Conservation (phyloP, 2,888 invertebrate genomes). For the Drosophila ustulata region DNA sequence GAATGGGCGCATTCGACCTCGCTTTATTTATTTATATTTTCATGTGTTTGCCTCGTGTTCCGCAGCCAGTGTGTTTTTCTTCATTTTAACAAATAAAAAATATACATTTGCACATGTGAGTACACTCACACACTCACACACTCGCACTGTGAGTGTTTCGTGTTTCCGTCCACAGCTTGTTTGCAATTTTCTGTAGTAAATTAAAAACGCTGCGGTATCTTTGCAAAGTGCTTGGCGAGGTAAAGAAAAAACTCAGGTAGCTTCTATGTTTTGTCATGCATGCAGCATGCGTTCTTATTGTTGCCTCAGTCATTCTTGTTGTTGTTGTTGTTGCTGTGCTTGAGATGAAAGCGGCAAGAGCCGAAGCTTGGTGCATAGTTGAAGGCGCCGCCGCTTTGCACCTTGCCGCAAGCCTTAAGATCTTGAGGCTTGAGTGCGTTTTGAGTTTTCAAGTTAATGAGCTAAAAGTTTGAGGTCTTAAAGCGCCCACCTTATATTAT, state of each 20-base stretch:
- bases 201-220: conserved; percentile 74
- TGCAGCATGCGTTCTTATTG: conserved; percentile 18
- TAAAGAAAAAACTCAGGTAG: conserved; percentile 43
- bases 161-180: conserved; percentile 27
- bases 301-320: not conserved
- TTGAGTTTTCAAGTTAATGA: conserved; percentile 66
- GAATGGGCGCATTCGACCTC: conserved; percentile 75
- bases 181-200: conserved; percentile 76
- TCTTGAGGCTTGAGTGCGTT: conserved; percentile 54
- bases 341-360: conserved; percentile 16
- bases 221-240: conserved; percentile 57
- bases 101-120: conserved; percentile 53
- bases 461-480: conserved; percentile 42
- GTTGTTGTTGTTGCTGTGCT: conserved; percentile 8
- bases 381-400: conserved; percentile 10
- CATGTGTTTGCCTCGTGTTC: conserved; percentile 39
- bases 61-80: conserved; percentile 46
- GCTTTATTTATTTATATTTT: conserved; percentile 80
- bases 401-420: conserved; percentile 20
- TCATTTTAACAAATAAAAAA: conserved; percentile 55
- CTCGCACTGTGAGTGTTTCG: not conserved
- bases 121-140: conserved; percentile 23
- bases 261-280: conserved; percentile 52
- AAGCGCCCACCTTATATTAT: conserved; percentile 1
- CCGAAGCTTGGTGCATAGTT: conserved; percentile 18